Base-by-base conservation (phyloP, 1,140 invertebrate genomes). In the Caenorhabditis elegans region DNA sequence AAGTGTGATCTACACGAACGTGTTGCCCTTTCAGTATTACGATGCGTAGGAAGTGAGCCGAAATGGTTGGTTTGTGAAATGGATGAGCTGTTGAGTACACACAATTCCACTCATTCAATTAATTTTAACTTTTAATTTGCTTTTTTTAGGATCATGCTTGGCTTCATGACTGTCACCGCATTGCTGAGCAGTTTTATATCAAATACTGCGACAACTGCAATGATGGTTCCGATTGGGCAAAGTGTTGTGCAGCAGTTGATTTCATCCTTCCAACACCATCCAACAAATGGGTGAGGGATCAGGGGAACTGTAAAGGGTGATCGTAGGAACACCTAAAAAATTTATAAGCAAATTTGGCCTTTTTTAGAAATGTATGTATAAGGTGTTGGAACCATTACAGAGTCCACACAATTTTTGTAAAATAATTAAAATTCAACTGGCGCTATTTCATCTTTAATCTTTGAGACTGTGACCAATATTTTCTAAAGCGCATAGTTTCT, bases 1-100 rank as follows among this genome's bases (percentile, higher is more conserved):
- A 93, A 95, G 86, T 94, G 93, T 80, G 93, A 94, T 88, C 90
- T 96, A 6, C 95, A 96, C 84, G 93, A 93, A 87, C 91, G 95
- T 83, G 93, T 96, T 1, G 95, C 95, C 0, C 90, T 96, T 26
- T 92, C 92, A 83, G 93, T 94, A 4, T 93, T 95, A 75, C 93
- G 93, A 76, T 90, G 93, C 10, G 93, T 95, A 43, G 95, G 95
- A 47, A 86, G 90, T 6, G 90, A 90, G 53, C 91, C 91, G 11
- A 89, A 88, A 87, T 91, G 90, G 91, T 91, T 49, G 46, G 79
- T 70, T 60, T 70, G 60, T 39, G 36, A 39, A 70, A 70, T 3
- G 60, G 60, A 70, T 70, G 5, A 70, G 36, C 22, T 26, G 17
- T 70, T 70, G 28, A 24, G 60, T 34, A 70, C 34, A 70, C 60